Percentiles rank a stretch among this genome's conserved stretches.
These are phyloP conservation scores for Leptopilina clavipes DNA, from an alignment of 1,140 invertebrate genomes.

Conservation along the genomic window DNA sequence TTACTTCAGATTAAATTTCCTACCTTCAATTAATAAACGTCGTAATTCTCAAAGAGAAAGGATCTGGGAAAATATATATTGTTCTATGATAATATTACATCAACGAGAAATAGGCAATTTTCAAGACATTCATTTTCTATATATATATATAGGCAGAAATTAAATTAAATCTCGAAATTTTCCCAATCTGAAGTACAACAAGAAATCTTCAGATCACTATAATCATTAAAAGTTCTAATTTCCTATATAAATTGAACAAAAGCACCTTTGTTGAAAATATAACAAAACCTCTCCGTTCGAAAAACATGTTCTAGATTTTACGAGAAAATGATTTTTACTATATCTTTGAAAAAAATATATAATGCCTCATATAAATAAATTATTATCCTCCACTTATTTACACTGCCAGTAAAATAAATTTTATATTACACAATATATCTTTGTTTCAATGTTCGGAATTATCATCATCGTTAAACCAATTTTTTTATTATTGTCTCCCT, in stretches of 20 bases:
- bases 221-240: background rate
- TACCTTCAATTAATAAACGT: background rate
- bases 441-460: too few relatives aligned
- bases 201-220: background rate
- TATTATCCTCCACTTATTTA: background rate
- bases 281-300: background rate
- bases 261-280: background rate
- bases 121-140: background rate
- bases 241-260: background rate
- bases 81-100: background rate
- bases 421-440: too few relatives aligned
- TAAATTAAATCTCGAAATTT: background rate
- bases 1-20: slow-evolving; percentile 14
- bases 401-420: too few relatives aligned
- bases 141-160: background rate
- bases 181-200: too few relatives aligned
- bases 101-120: background rate
- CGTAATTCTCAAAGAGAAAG: slow-evolving; percentile 14
- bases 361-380: background rate
- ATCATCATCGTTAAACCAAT: too few relatives aligned
- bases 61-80: slow-evolving; percentile 2
- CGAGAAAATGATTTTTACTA: background rate
- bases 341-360: background rate
- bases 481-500: too few relatives aligned
- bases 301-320: background rate